Conservation (phyloP, 2,113 vertebrate genomes). For the Ptyas mucosa region DNA sequence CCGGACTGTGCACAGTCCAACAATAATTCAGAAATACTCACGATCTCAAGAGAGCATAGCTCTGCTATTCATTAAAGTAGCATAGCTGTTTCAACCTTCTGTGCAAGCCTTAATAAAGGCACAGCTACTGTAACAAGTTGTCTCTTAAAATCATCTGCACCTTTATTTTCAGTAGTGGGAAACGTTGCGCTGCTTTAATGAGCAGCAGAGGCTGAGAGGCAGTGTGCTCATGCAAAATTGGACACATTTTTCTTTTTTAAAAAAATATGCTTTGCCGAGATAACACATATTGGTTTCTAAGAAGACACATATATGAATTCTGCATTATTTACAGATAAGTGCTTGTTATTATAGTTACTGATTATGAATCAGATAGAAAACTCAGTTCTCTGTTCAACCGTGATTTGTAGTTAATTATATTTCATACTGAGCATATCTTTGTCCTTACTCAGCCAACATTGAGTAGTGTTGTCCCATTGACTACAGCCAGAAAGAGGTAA, state of each 20-base stretch:
- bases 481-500: not conserved
- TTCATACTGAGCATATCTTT: not conserved
- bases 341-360: slow-evolving; percentile 39
- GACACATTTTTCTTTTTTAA: not conserved
- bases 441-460: not conserved
- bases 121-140: not conserved
- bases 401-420: not conserved
- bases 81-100: not conserved
- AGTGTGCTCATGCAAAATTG: not conserved
- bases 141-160: not conserved
- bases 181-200: not conserved
- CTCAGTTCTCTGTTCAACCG: not conserved
- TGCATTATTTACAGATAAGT: slow-evolving; percentile 61
- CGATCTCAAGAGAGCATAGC: not conserved
- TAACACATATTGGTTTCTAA: not conserved
- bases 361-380: not conserved
- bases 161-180: not conserved
- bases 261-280: not conserved
- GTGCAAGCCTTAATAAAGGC: not conserved
- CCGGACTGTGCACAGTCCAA: not conserved
- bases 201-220: not conserved
- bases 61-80: not conserved
- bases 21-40: not conserved
- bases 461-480: not conserved
- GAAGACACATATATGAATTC: slow-evolving; percentile 33